These are phyloP conservation scores for Myiozetetes cayanensis DNA, from an alignment of 2,113 vertebrate species.

Conservation along the genomic window DNA sequence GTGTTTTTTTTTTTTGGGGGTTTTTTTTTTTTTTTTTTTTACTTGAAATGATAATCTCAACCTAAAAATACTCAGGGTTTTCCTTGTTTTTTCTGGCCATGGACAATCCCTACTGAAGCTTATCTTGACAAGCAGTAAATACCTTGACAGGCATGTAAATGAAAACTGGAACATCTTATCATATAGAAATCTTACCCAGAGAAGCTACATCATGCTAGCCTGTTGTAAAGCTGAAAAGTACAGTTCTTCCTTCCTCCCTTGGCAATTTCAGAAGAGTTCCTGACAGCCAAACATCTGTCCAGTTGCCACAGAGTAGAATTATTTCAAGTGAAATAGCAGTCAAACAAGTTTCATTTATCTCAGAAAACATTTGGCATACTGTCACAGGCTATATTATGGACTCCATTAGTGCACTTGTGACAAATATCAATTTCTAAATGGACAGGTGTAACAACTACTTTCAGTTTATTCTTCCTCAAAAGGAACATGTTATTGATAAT, in stretches of 20 bases:
- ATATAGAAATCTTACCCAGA: not conserved
- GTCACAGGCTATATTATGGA: not conserved
- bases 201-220: not conserved
- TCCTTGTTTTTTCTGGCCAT: not conserved
- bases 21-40: too few species aligned
- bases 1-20: too few species aligned
- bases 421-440: not conserved
- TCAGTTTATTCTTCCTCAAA: not conserved
- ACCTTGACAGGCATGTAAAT: not conserved
- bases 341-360: not conserved
- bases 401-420: not conserved
- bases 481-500: not conserved
- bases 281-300: not conserved
- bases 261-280: not conserved
- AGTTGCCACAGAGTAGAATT: not conserved
- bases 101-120: not conserved
- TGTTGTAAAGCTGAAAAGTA: not conserved
- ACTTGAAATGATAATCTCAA: not conserved
- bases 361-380: not conserved
- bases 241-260: not conserved
- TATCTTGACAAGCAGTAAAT: not conserved
- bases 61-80: not conserved
- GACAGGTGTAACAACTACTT: not conserved
- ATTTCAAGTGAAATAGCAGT: not conserved
- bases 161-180: not conserved